Evolutionary conservation across 2,888 invertebrate species (phyloP).

Genomic region (Hydrotaea diabolus): DNA sequence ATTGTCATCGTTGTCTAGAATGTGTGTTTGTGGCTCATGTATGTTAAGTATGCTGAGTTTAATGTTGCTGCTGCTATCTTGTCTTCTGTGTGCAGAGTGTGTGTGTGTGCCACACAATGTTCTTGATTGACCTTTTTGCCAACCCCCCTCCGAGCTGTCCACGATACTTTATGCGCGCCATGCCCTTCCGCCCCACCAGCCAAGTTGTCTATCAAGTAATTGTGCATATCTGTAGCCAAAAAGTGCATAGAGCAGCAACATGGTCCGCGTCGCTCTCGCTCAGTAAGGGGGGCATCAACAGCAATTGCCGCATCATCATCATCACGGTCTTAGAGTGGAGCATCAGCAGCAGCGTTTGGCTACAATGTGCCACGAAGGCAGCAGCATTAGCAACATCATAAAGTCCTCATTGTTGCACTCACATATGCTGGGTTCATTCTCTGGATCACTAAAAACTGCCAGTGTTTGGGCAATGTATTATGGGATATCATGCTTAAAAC

Average conservation of each 20-base stretch:
- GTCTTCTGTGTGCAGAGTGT: constrained; percentile 51
- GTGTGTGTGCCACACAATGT: constrained; percentile 44
- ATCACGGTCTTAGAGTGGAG: neutral
- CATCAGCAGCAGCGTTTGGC: neutral
- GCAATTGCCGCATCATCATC: neutral
- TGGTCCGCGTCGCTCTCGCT: neutral
- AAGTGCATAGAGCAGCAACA: constrained; percentile 8
- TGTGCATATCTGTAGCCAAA: constrained; percentile 22
- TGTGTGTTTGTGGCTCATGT: constrained; percentile 15
- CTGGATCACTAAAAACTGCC: neutral
- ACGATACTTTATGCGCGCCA: neutral
- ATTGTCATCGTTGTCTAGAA: constrained; percentile 11
- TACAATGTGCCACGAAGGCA: neutral
- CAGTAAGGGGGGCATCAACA: constrained; percentile 2
- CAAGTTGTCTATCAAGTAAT: constrained; percentile 50
- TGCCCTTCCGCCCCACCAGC: neutral
- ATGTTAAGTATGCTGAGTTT: neutral
- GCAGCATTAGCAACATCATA: neutral
- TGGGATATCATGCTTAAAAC: constrained; percentile 65
- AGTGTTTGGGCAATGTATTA: constrained; percentile 58
- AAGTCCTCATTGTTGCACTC: constrained; percentile 3
- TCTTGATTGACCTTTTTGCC: constrained; percentile 65
- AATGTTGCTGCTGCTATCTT: neutral
- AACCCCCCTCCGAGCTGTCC: too few species aligned
- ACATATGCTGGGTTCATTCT: neutral